These are phyloP conservation scores for Zaprionus ghesquierei DNA, from an alignment of 1,140 invertebrate species.

Conservation along the genomic window DNA sequence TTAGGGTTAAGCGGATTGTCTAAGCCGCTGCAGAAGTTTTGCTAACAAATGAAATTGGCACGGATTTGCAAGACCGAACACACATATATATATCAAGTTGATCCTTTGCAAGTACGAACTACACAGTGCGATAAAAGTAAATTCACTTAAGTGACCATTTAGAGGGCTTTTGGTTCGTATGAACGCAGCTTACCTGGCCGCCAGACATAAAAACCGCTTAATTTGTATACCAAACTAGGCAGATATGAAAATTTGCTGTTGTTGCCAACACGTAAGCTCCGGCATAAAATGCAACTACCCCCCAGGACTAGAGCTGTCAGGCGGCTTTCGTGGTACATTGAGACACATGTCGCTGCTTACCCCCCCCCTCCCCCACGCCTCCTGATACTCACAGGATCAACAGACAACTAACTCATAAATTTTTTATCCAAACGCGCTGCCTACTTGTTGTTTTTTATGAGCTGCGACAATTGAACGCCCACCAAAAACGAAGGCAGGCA, in stretches of 20 bases:
- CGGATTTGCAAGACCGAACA: conserved; percentile 39
- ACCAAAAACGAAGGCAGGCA: neutral
- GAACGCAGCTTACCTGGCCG: conserved; percentile 34
- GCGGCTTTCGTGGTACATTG: conserved; percentile 51
- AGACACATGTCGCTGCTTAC: conserved; percentile 62
- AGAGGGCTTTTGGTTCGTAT: conserved; percentile 50
- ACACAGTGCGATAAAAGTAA: conserved; percentile 55
- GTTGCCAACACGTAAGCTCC: conserved; percentile 53
- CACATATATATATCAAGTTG: conserved; percentile 42
- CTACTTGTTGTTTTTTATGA: conserved; percentile 77
- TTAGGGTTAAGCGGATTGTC: conserved; percentile 65
- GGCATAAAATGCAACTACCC: conserved; percentile 65
- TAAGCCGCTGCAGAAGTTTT: conserved; percentile 37
- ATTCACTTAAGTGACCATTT: conserved; percentile 69
- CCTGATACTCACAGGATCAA: neutral
- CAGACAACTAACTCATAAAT: conserved; percentile 59
- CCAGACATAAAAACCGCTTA: conserved; percentile 55
- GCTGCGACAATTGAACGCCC: conserved; percentile 61
- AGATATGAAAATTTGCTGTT: conserved; percentile 67
- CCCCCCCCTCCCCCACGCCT: neutral
- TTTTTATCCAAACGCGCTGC: conserved; percentile 64
- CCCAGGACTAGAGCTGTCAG: conserved; percentile 43
- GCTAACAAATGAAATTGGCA: conserved; percentile 58
- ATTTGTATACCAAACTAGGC: conserved; percentile 52
- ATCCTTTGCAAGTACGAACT: conserved; percentile 17